Conservation (phyloP, 1,140 invertebrate genomes). For the Cyrtorhinus lividipennis region DNA sequence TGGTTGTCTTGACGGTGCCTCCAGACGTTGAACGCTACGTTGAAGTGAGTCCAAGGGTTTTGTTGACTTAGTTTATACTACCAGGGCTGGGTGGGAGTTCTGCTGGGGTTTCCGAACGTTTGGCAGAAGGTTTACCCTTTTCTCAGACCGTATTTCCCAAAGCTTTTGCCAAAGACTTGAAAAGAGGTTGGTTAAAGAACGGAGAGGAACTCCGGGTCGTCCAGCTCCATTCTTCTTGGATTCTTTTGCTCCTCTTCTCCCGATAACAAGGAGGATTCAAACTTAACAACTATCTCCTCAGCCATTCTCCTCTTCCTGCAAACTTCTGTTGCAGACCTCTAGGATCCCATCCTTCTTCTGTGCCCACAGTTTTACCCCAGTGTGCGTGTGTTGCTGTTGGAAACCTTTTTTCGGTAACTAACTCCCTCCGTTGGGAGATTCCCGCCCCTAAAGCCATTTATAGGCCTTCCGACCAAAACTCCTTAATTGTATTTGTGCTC, state of each 20-base stretch:
- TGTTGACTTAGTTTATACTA: neutral
- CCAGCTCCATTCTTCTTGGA: neutral
- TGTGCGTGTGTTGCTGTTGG: too few species aligned
- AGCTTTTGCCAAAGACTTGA: neutral
- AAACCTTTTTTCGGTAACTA: neutral
- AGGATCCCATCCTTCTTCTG: neutral
- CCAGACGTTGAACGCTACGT: neutral
- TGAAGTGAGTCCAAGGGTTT: neutral
- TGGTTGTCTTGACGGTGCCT: neutral
- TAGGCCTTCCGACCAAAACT: neutral
- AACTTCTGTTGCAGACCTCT: neutral
- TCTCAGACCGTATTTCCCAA: neutral
- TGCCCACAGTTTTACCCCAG: neutral
- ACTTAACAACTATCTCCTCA: neutral
- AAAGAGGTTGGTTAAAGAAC: neutral
- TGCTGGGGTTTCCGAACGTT: neutral
- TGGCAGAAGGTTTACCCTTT: neutral
- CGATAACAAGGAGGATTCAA: slow-evolving; percentile 4
- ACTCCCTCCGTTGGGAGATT: neutral
- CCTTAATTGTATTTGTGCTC: slow-evolving; percentile 3
- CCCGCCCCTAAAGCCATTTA: neutral
- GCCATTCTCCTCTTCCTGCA: neutral
- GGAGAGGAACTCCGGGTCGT: neutral
- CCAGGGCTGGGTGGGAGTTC: neutral
- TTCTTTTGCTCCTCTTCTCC: neutral